These are phyloP conservation scores for Lasiommata megera DNA, from an alignment of 2,888 invertebrate species.

Conservation along the genomic window DNA sequence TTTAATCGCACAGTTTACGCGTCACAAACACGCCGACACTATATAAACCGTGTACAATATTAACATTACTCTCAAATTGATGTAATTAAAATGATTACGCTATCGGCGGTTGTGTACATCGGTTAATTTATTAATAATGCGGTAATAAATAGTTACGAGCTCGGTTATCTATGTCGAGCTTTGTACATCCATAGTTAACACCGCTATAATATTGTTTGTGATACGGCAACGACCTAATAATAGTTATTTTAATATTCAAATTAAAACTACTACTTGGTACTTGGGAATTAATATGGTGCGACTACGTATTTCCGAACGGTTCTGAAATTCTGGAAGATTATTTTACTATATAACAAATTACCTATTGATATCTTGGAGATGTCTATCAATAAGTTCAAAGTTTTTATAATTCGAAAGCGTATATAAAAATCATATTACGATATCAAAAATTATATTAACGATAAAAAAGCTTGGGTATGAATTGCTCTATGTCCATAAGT, in stretches of 20 bases:
- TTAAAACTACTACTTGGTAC: not conserved
- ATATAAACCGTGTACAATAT: not conserved
- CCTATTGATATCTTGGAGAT: no score
- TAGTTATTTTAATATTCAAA: not conserved
- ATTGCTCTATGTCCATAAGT: no score
- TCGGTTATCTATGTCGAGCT: slow-evolving; percentile 5
- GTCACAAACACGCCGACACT: not conserved
- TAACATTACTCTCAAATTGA: slow-evolving; percentile 6
- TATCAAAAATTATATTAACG: no score
- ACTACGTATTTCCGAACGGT: no score
- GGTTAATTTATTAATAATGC: slow-evolving; percentile 6
- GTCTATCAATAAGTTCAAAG: no score
- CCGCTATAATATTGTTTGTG: not conserved
- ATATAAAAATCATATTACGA: no score
- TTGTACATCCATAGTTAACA: not conserved
- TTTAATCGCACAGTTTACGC: not conserved
- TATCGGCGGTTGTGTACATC: not conserved
- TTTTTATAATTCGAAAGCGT: no score
- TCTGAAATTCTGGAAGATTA: no score
- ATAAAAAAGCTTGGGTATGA: no score
- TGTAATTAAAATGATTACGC: slow-evolving; percentile 6
- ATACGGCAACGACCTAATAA: not conserved
- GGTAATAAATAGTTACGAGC: slow-evolving; percentile 6
- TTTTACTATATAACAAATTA: no score
- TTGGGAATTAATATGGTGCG: no score